Conservation (phyloP, 2,797 vertebrate species). For the Miichthys miiuy region DNA sequence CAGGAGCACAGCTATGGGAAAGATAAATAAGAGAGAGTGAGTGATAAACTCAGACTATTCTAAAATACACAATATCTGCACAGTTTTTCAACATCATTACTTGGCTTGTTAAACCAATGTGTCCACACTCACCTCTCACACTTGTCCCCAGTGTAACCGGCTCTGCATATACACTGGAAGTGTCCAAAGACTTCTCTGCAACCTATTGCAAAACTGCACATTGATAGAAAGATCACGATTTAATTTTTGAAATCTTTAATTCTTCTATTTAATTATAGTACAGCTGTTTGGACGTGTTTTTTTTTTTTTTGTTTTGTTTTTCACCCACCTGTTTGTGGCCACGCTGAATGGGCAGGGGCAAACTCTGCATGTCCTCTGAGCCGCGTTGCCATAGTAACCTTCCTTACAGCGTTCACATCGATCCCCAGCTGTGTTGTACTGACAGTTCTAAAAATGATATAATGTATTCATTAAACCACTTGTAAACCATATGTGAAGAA, state of each 20-base stretch:
- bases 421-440: constrained; percentile 91
- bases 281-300: constrained; percentile 1
- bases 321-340: constrained; percentile 88
- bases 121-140: constrained; percentile 89
- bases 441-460: constrained; percentile 88
- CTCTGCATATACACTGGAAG: constrained; percentile 90
- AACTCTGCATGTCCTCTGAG: constrained; percentile 83
- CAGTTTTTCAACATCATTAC: background rate
- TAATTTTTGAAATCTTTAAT: background rate
- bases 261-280: background rate
- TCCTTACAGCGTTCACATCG: constrained; percentile 92
- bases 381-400: constrained; percentile 89
- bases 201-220: constrained; percentile 90
- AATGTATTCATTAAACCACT: constrained; percentile 29
- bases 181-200: constrained; percentile 86
- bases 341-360: constrained; percentile 90
- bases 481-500: background rate
- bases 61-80: background rate
- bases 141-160: constrained; percentile 88
- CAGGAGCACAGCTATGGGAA: constrained; percentile 90
- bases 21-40: constrained; percentile 24
- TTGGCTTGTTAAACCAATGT: background rate
- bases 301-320: background rate
- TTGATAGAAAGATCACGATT: constrained; percentile 17
- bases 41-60: background rate